phyloP scores from a whole-genome alignment of 2,888 invertebrate species.

The Monoplex corrugatus region DNA sequence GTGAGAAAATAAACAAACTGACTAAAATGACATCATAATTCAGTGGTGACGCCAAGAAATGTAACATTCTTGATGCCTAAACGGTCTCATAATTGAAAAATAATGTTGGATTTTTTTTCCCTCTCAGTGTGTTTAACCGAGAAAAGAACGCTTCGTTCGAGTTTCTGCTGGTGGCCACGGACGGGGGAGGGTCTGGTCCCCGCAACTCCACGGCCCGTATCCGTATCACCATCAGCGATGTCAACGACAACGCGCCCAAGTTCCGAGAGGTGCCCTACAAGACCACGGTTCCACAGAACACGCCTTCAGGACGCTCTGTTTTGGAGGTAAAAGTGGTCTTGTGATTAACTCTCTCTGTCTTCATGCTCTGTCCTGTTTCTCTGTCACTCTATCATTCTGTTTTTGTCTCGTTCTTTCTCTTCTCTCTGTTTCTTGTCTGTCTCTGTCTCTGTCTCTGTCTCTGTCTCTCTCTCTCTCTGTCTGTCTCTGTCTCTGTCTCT shows the following conservation, averaged over 20 bases:
- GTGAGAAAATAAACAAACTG: too few species aligned
- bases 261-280: conserved; percentile 93
- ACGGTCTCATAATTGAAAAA: too few species aligned
- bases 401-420: too few species aligned
- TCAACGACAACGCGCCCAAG: conserved; percentile 95
- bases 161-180: conserved; percentile 95
- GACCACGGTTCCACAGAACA: conserved; percentile 88
- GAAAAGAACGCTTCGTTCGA: conserved; percentile 91
- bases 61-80: too few species aligned
- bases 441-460: too few species aligned
- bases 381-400: too few species aligned
- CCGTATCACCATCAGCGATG: conserved; percentile 91
- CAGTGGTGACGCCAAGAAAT: too few species aligned
- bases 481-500: background rate
- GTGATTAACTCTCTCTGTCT: conserved; percentile 84
- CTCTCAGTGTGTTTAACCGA: conserved; percentile 90
- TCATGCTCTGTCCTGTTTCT: background rate
- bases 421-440: too few species aligned
- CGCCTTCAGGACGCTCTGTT: conserved; percentile 88
- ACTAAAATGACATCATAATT: too few species aligned
- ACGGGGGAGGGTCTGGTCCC: conserved; percentile 93
- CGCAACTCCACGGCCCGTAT: conserved; percentile 91
- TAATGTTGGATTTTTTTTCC: too few species aligned
- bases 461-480: too few species aligned
- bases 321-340: background rate